Percentiles rank a stretch among this genome's conserved stretches.
phyloP scores from a whole-genome alignment of 2,888 invertebrate genomes.

The Pammene aurita region DNA sequence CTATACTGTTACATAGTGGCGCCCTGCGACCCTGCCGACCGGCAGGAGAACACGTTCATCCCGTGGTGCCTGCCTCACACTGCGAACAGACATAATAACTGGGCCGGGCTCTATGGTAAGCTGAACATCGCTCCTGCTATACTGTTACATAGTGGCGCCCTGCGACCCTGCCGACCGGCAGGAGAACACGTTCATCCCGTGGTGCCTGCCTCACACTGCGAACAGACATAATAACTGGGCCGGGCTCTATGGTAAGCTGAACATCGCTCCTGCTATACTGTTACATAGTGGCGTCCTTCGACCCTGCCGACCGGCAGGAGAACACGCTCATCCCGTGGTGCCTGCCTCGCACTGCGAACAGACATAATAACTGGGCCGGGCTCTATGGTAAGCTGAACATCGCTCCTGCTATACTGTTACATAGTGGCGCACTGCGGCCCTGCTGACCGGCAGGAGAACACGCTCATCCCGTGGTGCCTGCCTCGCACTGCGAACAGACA shows the following conservation, averaged over 20 bases:
- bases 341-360: conserved; percentile 92
- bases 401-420: too few relatives aligned
- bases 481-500: conserved; percentile 94
- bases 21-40: conserved; percentile 88
- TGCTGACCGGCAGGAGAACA: conserved; percentile 89
- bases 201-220: conserved; percentile 94
- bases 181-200: conserved; percentile 92
- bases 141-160: too few relatives aligned
- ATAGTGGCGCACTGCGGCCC: too few relatives aligned
- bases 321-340: conserved; percentile 95
- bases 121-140: too few relatives aligned
- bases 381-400: conserved; percentile 85
- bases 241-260: conserved; percentile 87
- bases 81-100: conserved; percentile 92
- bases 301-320: conserved; percentile 88
- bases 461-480: conserved; percentile 94
- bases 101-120: conserved; percentile 91
- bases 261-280: too few relatives aligned
- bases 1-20: too few relatives aligned
- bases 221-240: conserved; percentile 94
- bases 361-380: conserved; percentile 94
- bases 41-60: conserved; percentile 92
- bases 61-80: conserved; percentile 96
- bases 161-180: conserved; percentile 90
- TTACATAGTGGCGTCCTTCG: too few relatives aligned